Evolutionary conservation across 2,797 vertebrate species (phyloP).

Genomic region (Myiotriccus ornatus): DNA sequence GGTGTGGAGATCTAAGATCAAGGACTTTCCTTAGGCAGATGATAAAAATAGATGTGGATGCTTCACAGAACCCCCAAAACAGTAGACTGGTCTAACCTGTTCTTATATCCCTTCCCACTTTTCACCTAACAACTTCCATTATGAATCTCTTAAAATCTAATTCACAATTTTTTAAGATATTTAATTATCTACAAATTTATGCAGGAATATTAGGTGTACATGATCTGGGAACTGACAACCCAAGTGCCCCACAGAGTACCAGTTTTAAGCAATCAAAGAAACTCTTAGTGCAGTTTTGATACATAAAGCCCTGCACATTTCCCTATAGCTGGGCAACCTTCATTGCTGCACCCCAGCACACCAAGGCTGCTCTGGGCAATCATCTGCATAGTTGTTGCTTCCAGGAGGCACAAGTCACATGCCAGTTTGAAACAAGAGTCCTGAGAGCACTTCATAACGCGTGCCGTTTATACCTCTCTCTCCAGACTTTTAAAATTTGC

Average conservation of each 20-base stretch:
- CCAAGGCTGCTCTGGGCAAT: fast-evolving
- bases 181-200: background rate
- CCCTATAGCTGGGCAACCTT: background rate
- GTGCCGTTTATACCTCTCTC: fast-evolving
- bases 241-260: fast-evolving
- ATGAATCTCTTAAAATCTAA: background rate
- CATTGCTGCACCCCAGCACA: background rate
- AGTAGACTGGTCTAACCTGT: fast-evolving
- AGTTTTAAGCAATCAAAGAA: background rate
- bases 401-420: background rate
- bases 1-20: background rate
- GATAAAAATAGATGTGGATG: background rate
- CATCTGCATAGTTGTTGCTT: background rate
- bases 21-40: background rate
- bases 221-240: background rate
- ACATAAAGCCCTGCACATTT: fast-evolving
- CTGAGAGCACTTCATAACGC: fast-evolving
- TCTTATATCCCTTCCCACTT: background rate
- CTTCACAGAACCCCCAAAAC: fast-evolving
- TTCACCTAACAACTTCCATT: background rate
- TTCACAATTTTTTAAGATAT: background rate
- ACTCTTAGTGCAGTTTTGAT: background rate
- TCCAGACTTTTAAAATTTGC: background rate
- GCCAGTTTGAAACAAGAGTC: background rate
- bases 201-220: background rate